These are phyloP conservation scores for Cyprinodon variegatus DNA, from an alignment of 2,113 vertebrate genomes.

Conservation along the genomic window DNA sequence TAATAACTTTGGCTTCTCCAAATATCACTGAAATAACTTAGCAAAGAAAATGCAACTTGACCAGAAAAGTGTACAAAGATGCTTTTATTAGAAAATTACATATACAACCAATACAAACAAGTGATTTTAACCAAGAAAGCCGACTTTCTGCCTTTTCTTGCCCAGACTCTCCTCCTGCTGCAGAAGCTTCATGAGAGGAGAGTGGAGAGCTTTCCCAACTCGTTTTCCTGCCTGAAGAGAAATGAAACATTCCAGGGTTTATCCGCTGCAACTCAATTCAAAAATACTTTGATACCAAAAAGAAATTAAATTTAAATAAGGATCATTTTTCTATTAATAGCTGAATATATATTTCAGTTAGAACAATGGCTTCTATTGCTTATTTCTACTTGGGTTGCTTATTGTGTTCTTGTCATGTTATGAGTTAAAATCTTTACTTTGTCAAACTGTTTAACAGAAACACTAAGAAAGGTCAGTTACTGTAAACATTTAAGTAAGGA, in stretches of 20 bases:
- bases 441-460: no score
- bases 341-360: background rate
- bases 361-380: background rate
- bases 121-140: constrained; percentile 86
- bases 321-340: background rate
- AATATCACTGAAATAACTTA: no score
- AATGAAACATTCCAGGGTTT: constrained; percentile 24
- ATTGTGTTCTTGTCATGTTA: background rate
- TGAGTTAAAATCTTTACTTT: no score
- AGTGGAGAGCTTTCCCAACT: constrained; percentile 88
- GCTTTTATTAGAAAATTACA: constrained; percentile 66
- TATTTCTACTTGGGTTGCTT: background rate
- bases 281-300: background rate
- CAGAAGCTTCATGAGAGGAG: constrained; percentile 85
- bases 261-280: background rate
- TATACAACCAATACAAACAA: constrained; percentile 5
- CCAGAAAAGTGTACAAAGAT: constrained; percentile 24
- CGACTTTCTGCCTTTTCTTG: constrained; percentile 87
- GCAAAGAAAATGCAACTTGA: constrained; percentile 1
- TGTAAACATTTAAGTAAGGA: no score
- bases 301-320: no score
- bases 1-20: background rate
- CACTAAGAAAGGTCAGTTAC: no score
- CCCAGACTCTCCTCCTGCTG: constrained; percentile 90
- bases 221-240: constrained; percentile 85